Evolutionary conservation across 2,888 invertebrate genomes (phyloP), one percentile per base, ranked within the genome.

Genomic region (Lycophotia porphyrea): DNA sequence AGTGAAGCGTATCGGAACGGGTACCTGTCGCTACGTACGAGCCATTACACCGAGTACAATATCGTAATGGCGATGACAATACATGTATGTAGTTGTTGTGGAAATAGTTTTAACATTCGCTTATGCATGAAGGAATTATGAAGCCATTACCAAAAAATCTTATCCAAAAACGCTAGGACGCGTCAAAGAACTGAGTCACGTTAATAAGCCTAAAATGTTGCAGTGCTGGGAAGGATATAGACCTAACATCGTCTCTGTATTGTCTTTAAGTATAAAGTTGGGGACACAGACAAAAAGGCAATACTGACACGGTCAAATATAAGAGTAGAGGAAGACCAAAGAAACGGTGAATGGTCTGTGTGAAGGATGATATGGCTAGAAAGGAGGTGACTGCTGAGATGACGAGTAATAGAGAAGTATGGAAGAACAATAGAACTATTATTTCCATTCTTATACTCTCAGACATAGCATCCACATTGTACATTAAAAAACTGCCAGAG

Each of bases 41-140:
- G 34, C 34, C 76, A 75, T 77, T 77, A 81, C 15, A 75, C 76
- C 7, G 44, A 39, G 39, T 63, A 49, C 82, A 81, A 75, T 82
- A 77, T 77, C 58, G 76, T 82, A 74, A 77, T 77, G 49, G 27
- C 5, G 8, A 75, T 34, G 34, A 77, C 34, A 39, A 44, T 42
- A 47, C 39, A n/a, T 47, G 15, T 36, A 13, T n/a, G 9, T 47
- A 27, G 27, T 2, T 36, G 34, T 63, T 3, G 15, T 21, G 4
- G n/a, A 27, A 31, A 63, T 34, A 44, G 21, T 61, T 74, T 61
- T 49, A 27, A 27, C 15, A 58, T 58, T 31, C 7, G 27, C 15
- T 55, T 55, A 18, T 18, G 27, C 31, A 18, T 8, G 31, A 18
- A 27, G 55, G 31, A 2, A 31, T 27, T 58, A 58, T 58, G 18